Percentiles rank a stretch among this genome's conserved stretches.
These are phyloP conservation scores for Drosophila nr. fundita DNA, from an alignment of 2,888 invertebrate genomes.

Conservation along the genomic window DNA sequence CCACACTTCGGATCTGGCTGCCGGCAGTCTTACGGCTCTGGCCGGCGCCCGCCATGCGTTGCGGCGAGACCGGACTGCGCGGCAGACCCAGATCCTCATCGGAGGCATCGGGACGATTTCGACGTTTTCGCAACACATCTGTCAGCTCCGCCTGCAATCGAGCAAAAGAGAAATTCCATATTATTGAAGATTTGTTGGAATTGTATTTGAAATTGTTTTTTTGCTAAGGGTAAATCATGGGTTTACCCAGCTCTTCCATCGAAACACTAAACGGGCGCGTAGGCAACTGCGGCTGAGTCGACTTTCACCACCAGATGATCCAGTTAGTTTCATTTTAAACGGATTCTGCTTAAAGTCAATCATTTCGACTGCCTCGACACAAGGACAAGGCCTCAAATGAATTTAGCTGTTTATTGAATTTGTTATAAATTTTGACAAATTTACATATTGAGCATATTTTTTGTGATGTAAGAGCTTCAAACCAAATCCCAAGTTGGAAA, in stretches of 20 bases:
- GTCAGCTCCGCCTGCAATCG: constrained; percentile 89
- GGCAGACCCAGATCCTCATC: constrained; percentile 91
- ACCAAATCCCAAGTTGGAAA: too few species aligned
- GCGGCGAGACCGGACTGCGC: constrained; percentile 90
- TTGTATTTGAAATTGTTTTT: not conserved
- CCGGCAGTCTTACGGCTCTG: constrained; percentile 39
- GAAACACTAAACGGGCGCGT: constrained; percentile 82
- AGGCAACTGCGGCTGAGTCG: constrained; percentile 82
- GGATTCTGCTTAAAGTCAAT: constrained; percentile 83
- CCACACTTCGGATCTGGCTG: constrained; percentile 21
- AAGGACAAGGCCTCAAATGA: constrained; percentile 52
- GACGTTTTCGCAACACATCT: constrained; percentile 89
- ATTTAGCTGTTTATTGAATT: not conserved
- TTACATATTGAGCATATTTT: not conserved
- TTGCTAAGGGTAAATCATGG: not conserved
- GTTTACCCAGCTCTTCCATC: constrained; percentile 84
- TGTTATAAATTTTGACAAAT: not conserved
- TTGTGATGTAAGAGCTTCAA: constrained; percentile 1
- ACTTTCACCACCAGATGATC: constrained; percentile 70
- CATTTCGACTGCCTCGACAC: constrained; percentile 65
- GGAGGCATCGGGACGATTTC: constrained; percentile 89
- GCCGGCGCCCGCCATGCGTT: constrained; percentile 84
- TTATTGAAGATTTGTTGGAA: not conserved
- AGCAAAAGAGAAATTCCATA: not conserved
- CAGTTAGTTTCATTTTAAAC: constrained; percentile 82